Evolutionary conservation across 2,888 invertebrate species (phyloP), one percentile per base, ranked within the genome.

Genomic region (Pammene fasciana): DNA sequence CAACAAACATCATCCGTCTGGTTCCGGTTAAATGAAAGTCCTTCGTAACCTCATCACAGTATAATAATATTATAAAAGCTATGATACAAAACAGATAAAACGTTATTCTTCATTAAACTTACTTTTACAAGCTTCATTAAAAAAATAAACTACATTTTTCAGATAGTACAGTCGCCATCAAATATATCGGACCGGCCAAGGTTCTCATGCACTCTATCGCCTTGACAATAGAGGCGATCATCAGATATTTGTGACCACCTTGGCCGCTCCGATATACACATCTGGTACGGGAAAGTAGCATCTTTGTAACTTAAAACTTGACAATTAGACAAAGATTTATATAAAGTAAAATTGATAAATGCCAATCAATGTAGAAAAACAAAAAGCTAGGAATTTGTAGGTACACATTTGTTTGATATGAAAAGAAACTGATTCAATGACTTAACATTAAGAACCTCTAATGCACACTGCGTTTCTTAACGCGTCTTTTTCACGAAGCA

Each of bases 21-120:
- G 7, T 36, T 36, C 36, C 4, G 1, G 11, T 4, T 9, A 46
- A 67, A 62, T 54, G 14, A 70, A 70, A 65, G 65, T 4, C 34
- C 34, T 13, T 43, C 16, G 0, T 46, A 65, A 48, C 54, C 52
- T 64, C 57, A 68, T 55, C 59, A 66, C 52, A 60, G 38, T 70
- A 60, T 70, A 70, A 70, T 70, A 59, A 68, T 68, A 65, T 60
- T 70, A 65, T 55, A 70, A 70, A 70, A 70, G 70, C 70, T 70
- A 70, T 70, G 16, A 60, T 70, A 70, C 59, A 70, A 70, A 60
- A 60, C 48, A 50, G 45, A 65, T 57, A 45, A 26, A 65, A 65
- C 38, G 48, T 62, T 60, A 38, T 60, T 56, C 48, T 34, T 66
- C 54, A 60, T 66, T 67, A 62, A 61, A 62, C 66, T 66, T 62